Conservation (phyloP, 2,888 invertebrate species). For the Drosophila hamatofila region DNA sequence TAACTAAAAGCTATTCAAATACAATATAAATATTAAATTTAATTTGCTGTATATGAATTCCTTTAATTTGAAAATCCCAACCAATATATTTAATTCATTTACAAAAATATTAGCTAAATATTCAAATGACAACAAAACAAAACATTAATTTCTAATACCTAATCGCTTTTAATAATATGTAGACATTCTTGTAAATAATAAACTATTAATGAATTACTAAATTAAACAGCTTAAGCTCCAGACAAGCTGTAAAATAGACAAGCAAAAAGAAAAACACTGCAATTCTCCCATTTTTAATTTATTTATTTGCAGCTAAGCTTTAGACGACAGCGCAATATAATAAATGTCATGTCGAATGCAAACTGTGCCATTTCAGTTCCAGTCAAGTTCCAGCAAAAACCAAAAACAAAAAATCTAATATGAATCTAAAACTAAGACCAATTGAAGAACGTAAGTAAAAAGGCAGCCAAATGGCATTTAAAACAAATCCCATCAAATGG, state of each 20-base stretch:
- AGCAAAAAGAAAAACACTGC: background rate
- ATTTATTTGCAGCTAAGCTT: constrained; percentile 5
- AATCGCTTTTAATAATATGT: background rate
- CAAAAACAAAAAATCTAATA: constrained; percentile 3
- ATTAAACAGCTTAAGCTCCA: background rate
- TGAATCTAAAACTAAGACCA: background rate
- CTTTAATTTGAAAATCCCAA: background rate
- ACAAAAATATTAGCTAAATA: background rate
- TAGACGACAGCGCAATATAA: background rate
- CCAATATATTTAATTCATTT: background rate
- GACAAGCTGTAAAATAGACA: background rate
- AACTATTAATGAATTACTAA: background rate
- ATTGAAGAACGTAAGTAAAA: background rate
- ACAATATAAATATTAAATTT: background rate
- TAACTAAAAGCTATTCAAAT: background rate
- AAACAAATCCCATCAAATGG: constrained; percentile 20
- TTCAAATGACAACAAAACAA: background rate
- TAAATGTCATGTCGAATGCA: constrained; percentile 2
- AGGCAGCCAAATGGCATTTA: constrained; percentile 26
- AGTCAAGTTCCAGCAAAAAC: too few species aligned
- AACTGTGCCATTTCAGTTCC: background rate
- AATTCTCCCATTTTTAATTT: background rate
- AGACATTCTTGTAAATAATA: background rate
- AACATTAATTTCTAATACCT: background rate
- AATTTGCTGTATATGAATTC: background rate